Base-by-base conservation (phyloP, 1,140 invertebrate genomes). In the Solen grandis region DNA sequence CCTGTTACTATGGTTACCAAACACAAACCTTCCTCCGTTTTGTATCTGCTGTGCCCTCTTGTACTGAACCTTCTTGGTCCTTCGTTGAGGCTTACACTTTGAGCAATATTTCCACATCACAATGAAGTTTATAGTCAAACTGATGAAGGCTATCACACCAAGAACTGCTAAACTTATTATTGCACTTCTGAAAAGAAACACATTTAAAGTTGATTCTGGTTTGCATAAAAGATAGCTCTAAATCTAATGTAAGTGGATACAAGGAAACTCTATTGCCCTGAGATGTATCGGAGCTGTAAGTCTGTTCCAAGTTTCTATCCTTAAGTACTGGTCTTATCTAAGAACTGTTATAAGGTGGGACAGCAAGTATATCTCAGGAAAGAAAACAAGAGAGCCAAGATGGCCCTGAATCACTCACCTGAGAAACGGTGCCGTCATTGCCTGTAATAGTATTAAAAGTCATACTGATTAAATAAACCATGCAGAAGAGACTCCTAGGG, bases 121-220 rank as follows among this genome's bases (percentile, higher is more conserved):
- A 1, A 57, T 0, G 10, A 70, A 36, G 29, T 70, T 70, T 29
- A 70, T 10, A 22, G 31, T 36, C 5, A 70, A 31, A 57, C 68
- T 70, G 27, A 70, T n/a, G 22, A 70, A 33, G 35, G 46, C 3
- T 35, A 70, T 33, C 19, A 70, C 33, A 19, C 31, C 16, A 52
- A 31, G 36, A 57, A 57, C 38, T 70, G 41, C 29, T 31, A 70
- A 50, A 55, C 50, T 57, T n/a, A 55, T 27, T 35, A 70, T 70
- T 55, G 50, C 68, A 54, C 41, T 52, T 52, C 68, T 70, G 68
- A 70, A 57, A 70, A 19, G 41, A 8, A 69, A 46, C 5, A 55
- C 54, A 5, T 55, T 55, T 55, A 22, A 66, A 57, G 29, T 57
- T 57, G n/a, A 22, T 5, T 22, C 29, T 13, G 22, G 29, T 5